Evolutionary conservation across 92 coral and sea anemone species (phyloP), one percentile per base, ranked within the genome.

Genomic region (Palythoa grandis): DNA sequence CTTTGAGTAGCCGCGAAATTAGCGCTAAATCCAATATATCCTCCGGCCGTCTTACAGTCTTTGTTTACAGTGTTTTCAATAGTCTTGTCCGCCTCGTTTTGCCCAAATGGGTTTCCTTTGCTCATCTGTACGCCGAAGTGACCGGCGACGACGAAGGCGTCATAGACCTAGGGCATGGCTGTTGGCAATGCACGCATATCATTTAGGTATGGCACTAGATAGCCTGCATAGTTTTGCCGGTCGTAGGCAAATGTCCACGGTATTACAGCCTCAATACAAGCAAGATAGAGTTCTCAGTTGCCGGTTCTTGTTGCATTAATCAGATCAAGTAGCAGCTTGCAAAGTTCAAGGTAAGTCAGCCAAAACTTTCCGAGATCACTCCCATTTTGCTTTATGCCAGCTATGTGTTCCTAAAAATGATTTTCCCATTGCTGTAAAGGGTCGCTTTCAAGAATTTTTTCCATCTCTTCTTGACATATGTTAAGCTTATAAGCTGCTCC

Each of bases 191-290:
- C 52, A 60, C 88, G 89, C 95, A 87, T 90, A 72, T 92, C 93
- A 72, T 84, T 79, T 70, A 86, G 82, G 83, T 22, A 92, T 82
- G 91, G 87, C 7, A 80, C 82, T n/a, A 89, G 68, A 78, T 84
- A 89, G 82, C 86, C 82, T 75, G 92, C 86, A 66, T 77, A 85
- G 88, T 84, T 88, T 85, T 84, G 92, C 68, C 88, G 82, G 76
- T 84, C 91, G 83, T 89, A 89, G 52, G 91, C 88, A 84, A 84
- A 89, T 63, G 88, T 72, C 88, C 91, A 89, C 14, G 91, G 91
- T 67, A 89, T 83, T 47, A 77, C 88, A 60, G 79, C 86, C 74
- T 89, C 88, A 61, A 84, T 77, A 78, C 91, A 89, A 50, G 91
- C 85, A 61, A 89, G 88, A 72, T 89, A 89, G 85, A 77, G 83